Percentiles rank a stretch among this genome's conserved stretches.
Evolutionary conservation across 2,113 vertebrate species (phyloP).

Genomic region (Mionectes macconnelli): DNA sequence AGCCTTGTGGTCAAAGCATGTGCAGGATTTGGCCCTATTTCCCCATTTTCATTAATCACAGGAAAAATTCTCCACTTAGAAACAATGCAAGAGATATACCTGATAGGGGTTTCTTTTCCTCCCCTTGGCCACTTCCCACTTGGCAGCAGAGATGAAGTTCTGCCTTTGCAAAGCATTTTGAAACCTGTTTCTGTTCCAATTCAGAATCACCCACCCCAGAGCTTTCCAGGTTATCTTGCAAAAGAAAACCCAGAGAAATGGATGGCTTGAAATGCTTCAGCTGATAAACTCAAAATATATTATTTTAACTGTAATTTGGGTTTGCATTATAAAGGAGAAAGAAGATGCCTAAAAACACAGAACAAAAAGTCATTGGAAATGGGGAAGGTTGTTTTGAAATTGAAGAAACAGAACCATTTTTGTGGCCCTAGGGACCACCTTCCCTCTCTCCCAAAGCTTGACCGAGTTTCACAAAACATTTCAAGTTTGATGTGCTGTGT

Average conservation of each 20-base stretch:
- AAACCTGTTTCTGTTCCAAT: conserved; percentile 31
- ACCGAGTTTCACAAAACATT: neutral
- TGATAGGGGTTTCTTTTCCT: neutral
- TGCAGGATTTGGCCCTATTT: conserved; percentile 33
- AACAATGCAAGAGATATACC: conserved; percentile 41
- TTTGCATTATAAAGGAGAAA: neutral
- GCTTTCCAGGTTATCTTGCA: conserved; percentile 30
- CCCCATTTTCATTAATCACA: conserved; percentile 38
- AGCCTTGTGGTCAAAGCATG: neutral
- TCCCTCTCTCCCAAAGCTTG: neutral
- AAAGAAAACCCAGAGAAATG: neutral
- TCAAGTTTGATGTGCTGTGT: neutral
- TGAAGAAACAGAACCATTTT: neutral
- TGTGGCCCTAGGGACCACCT: neutral
- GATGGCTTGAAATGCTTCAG: neutral
- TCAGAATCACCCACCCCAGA: neutral
- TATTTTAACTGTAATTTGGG: neutral
- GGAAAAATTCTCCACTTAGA: conserved; percentile 28
- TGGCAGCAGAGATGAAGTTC: conserved; percentile 9
- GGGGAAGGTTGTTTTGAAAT: neutral
- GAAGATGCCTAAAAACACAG: neutral
- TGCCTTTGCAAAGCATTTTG: conserved; percentile 31
- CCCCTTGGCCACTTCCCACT: conserved; percentile 34
- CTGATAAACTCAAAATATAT: conserved; percentile 35
- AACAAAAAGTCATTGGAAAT: neutral